Percentiles rank a stretch among this genome's conserved stretches.
These are phyloP conservation scores for Poliocrania exsul DNA, from an alignment of 2,797 vertebrate genomes.

Conservation along the genomic window DNA sequence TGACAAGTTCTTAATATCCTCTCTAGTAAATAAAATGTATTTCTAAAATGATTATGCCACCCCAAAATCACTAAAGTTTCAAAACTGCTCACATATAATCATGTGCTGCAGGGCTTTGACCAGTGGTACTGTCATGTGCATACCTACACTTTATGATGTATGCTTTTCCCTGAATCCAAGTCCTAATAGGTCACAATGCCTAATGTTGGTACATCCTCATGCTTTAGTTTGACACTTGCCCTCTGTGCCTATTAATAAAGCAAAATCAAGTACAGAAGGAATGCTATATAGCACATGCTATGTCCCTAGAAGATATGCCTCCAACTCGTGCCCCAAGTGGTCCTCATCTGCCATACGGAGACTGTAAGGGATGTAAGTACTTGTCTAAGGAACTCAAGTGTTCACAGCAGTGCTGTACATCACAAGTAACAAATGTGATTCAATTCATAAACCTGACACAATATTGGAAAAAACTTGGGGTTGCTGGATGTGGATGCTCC, in stretches of 20 bases:
- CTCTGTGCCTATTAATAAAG: background rate
- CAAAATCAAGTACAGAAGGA: background rate
- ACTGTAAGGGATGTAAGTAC: background rate
- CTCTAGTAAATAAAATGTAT: background rate
- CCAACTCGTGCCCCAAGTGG: background rate
- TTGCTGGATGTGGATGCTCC: background rate
- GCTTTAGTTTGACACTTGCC: background rate
- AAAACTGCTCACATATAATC: background rate
- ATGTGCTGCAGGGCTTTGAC: background rate
- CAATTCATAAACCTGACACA: fast-evolving
- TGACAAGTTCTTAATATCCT: background rate
- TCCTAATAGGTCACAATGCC: background rate
- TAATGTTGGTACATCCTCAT: background rate
- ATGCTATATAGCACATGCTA: background rate
- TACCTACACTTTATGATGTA: background rate
- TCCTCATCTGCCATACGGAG: background rate
- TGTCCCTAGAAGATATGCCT: background rate
- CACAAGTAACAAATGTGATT: background rate
- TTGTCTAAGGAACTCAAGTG: background rate
- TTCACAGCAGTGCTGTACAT: background rate
- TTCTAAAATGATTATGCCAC: background rate
- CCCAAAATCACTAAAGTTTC: background rate
- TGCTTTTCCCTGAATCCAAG: background rate
- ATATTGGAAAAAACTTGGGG: background rate
- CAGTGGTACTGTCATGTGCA: fast-evolving